phyloP scores from a whole-genome alignment of 2,888 invertebrate genomes.

The Spialia ferax region DNA sequence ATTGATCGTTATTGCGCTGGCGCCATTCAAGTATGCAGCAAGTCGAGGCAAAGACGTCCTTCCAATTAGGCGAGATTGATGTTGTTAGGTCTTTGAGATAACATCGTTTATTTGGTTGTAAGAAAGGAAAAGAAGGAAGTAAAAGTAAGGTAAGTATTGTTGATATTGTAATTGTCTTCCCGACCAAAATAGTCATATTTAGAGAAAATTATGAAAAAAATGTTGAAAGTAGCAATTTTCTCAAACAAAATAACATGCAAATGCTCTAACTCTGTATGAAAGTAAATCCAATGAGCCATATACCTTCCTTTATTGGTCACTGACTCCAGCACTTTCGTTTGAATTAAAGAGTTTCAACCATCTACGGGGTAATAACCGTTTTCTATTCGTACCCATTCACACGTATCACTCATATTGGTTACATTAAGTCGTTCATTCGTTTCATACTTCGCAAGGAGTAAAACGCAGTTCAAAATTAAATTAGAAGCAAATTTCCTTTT shows the following conservation, averaged over 20 bases:
- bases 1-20: constrained; percentile 34
- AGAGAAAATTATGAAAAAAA: too few species aligned
- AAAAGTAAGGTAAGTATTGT: not conserved
- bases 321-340: constrained; percentile 29
- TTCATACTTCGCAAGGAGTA: constrained; percentile 12
- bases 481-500: too few species aligned
- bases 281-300: too few species aligned
- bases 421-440: constrained; percentile 3
- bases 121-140: too few species aligned
- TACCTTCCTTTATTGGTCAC: constrained; percentile 8
- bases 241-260: too few species aligned
- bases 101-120: not conserved
- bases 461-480: not conserved
- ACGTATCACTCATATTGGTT: constrained; percentile 26
- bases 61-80: constrained; percentile 32
- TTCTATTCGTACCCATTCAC: constrained; percentile 15
- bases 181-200: too few species aligned
- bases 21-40: constrained; percentile 16
- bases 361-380: constrained; percentile 28
- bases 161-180: too few species aligned
- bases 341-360: constrained; percentile 3
- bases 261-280: too few species aligned
- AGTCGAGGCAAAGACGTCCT: constrained; percentile 14
- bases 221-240: too few species aligned
- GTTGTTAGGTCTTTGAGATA: constrained; percentile 13